A percentile compares a stretch with the other conserved stretches of the same genome.
Conservation (phyloP, 1,140 invertebrate genomes). For the Neoseiulus cucumeris region DNA sequence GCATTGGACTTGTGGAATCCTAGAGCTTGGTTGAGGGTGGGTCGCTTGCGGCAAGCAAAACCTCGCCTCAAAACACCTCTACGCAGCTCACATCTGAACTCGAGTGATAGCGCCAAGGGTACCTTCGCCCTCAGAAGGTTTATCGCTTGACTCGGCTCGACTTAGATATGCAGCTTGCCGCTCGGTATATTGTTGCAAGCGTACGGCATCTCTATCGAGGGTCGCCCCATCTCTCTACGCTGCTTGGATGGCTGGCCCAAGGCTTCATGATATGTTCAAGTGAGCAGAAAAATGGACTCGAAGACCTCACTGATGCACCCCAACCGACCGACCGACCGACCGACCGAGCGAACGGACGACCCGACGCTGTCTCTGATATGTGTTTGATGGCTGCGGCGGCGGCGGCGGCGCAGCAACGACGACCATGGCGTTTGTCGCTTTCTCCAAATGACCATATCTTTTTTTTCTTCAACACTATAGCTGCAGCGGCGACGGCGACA, state of each 20-base stretch:
- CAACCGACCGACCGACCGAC: background rate
- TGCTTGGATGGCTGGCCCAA: too few relatives aligned
- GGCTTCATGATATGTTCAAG: background rate
- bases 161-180: too few relatives aligned
- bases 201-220: too few relatives aligned
- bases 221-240: too few relatives aligned
- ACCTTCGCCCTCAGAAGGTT: too few relatives aligned
- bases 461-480: background rate
- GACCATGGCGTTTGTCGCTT: background rate
- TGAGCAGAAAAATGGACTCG: constrained; percentile 5
- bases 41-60: too few relatives aligned
- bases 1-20: constrained; percentile 4
- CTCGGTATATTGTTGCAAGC: too few relatives aligned
- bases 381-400: background rate
- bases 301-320: background rate
- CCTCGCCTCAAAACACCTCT: too few relatives aligned
- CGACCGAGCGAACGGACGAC: background rate
- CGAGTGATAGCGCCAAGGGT: too few relatives aligned
- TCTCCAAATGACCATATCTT: constrained; percentile 8
- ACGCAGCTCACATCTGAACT: too few relatives aligned
- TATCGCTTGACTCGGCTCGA: too few relatives aligned
- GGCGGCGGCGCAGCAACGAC: background rate
- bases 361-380: constrained; percentile 3
- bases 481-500: too few relatives aligned
- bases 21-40: background rate